phyloP scores from a whole-genome alignment of 1,140 invertebrate genomes.

The Zeugodacus cucurbitae region DNA sequence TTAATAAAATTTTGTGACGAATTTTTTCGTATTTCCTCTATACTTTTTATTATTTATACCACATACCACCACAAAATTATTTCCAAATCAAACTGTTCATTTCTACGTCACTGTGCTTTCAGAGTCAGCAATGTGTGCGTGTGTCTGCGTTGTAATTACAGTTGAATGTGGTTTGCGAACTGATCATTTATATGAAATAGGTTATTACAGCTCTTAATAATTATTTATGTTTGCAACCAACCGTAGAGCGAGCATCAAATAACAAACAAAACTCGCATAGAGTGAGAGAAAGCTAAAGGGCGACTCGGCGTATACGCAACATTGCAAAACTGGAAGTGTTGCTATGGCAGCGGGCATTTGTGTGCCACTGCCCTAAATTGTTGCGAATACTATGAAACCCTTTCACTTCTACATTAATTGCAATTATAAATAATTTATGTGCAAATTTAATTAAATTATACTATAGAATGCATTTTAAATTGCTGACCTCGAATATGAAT shows the following conservation, averaged over 20 bases:
- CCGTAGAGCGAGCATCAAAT: background rate
- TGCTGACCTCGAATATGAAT: constrained; percentile 2
- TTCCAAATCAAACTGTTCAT: no score
- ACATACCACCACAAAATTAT: no score
- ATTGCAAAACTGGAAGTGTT: background rate
- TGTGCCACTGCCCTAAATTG: background rate
- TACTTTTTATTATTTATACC: no score
- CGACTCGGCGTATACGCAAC: background rate
- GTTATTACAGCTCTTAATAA: constrained; percentile 5
- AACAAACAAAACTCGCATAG: background rate
- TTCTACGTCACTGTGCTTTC: no score
- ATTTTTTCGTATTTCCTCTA: no score
- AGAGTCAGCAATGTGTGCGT: background rate
- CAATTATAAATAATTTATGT: constrained; percentile 31
- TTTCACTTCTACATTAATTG: background rate
- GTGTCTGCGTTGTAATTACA: background rate
- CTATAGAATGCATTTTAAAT: background rate
- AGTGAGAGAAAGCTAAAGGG: no score
- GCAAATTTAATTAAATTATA: constrained; percentile 20
- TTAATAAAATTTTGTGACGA: no score
- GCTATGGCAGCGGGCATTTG: background rate
- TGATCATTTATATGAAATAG: background rate
- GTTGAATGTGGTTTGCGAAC: background rate
- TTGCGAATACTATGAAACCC: background rate
- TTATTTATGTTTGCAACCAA: background rate